Base-by-base conservation (phyloP, 2,888 invertebrate genomes). In the Oithona nana region DNA sequence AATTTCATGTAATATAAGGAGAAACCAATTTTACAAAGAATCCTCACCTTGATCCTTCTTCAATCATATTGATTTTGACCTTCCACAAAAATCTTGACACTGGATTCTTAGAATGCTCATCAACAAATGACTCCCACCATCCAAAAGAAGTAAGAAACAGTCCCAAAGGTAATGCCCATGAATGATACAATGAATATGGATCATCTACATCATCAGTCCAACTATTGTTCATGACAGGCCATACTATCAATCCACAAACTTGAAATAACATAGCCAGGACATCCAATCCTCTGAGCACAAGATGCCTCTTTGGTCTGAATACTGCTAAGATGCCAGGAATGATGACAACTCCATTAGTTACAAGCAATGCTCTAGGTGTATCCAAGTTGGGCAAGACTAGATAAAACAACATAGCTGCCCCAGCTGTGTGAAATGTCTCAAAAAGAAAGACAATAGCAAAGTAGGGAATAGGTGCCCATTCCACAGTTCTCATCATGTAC, bases 81-180 rank as follows among this genome's bases (percentile, higher is more conserved):
- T 29, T 20, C 49, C 28, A 48, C n/a, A 59, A 50, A 28, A 59
- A 59, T 2, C 4, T 50, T 26, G 52, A n/a, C 28, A 29, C 30
- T 28, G 29, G 24, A 13, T 50, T 50, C 24, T 6, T 52, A 1
- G 63, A 55, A 28, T 69, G 65, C 60, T 70, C 68, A 51, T 72
- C 72, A 3, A 84, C 77, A 71, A 79, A 88, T 72, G 87, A 88
- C 71, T 84, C 83, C 88, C 88, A 88, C 86, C 87, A 89, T 26
- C 84, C 83, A 55, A 81, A 75, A 0, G 88, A 88, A 62, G 83
- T 78, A 28, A 86, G 74, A 30, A 83, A 67, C 59, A 84, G 75
- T 2, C 83, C 79, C 2, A 82, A 66, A 0, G 83, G 81, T 65
- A 82, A 68, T 16, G 79, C 70, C 80, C 83, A 84, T 8, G 81